These are phyloP conservation scores for Entomyzon cyanotis DNA, from an alignment of 2,113 vertebrate genomes.

Conservation along the genomic window DNA sequence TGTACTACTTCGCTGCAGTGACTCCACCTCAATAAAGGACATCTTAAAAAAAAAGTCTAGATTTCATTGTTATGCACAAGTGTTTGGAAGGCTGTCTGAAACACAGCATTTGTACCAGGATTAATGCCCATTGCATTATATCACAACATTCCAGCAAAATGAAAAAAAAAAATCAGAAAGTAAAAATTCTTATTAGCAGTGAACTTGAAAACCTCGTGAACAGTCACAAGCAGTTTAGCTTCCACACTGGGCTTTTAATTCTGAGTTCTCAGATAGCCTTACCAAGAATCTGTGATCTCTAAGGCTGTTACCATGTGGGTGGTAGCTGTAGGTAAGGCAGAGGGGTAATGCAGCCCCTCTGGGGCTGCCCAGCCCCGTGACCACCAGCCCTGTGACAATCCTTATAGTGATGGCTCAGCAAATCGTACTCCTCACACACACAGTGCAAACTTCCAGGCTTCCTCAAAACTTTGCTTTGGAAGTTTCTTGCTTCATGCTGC, in stretches of 20 bases:
- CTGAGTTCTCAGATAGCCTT: neutral
- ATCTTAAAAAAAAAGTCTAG: neutral
- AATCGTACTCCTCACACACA: neutral
- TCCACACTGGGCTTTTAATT: neutral
- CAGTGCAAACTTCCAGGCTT: neutral
- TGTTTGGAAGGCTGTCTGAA: neutral
- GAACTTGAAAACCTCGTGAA: neutral
- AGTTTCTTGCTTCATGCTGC: neutral
- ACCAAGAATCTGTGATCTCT: neutral
- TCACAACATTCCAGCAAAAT: neutral
- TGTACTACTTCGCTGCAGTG: neutral
- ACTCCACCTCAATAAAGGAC: neutral
- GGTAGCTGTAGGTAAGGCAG: neutral
- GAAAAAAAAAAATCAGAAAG: neutral
- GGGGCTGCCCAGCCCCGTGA: accelerated
- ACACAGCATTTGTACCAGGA: neutral
- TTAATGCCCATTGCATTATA: neutral
- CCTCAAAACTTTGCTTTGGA: neutral
- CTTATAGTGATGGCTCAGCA: neutral
- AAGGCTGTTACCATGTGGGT: accelerated
- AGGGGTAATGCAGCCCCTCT: neutral
- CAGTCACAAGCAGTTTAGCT: neutral
- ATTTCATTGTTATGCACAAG: neutral
- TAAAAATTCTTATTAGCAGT: neutral
- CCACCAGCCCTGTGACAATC: neutral